phyloP scores from a whole-genome alignment of 2,888 invertebrate species.

The Pemphredon lugubris region DNA sequence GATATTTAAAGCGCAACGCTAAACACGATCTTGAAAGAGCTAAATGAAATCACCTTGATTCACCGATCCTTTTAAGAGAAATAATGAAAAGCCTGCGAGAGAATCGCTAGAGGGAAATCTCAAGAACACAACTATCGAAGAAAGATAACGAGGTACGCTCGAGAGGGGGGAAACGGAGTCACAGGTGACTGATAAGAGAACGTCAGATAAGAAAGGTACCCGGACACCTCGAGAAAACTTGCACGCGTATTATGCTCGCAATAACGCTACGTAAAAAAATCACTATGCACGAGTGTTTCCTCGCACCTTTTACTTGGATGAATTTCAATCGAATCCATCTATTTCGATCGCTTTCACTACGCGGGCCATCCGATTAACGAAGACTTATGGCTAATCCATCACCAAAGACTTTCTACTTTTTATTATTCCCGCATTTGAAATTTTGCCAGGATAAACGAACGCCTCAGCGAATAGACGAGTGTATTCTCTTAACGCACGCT shows the following conservation, averaged over 20 bases:
- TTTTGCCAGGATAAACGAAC: not conserved
- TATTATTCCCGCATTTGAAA: not conserved
- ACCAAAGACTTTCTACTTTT: constrained; percentile 25
- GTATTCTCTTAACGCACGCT: not conserved
- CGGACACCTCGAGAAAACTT: constrained; percentile 5
- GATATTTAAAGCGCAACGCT: no score
- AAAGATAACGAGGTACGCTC: constrained; percentile 4
- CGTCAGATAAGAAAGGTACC: constrained; percentile 29
- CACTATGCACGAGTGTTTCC: constrained; percentile 26
- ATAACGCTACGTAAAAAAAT: constrained; percentile 35
- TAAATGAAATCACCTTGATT: no score
- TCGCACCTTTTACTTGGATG: constrained; percentile 22
- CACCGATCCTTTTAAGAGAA: no score
- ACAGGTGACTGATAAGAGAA: constrained; percentile 19
- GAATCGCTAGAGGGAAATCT: not conserved
- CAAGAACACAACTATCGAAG: not conserved
- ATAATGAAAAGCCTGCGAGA: no score
- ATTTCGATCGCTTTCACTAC: constrained; percentile 41
- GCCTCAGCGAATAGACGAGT: not conserved
- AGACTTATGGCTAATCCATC: constrained; percentile 34
- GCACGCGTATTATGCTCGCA: constrained; percentile 11
- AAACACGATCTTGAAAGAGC: no score
- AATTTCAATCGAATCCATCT: constrained; percentile 33
- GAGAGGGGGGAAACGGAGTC: not conserved
- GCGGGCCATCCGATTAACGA: constrained; percentile 21